Base-by-base conservation (phyloP, 2,888 invertebrate species). In the Pterobdella sp. region DNA sequence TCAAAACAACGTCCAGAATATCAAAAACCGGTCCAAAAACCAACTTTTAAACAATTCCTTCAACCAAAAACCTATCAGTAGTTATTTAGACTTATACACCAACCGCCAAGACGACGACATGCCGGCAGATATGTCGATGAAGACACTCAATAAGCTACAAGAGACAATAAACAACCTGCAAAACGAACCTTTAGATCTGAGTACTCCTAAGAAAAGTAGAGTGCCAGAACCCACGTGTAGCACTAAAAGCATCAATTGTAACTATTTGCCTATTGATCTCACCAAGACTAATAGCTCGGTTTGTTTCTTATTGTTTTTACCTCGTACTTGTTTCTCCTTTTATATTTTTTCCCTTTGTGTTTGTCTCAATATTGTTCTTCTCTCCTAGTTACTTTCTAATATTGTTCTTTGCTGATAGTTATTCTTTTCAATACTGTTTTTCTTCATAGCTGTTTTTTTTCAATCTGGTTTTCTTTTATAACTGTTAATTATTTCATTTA, bases 61-160 rank as follows among this genome's bases (percentile, higher is more conserved):
- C n/a, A n/a, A n/a, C n/a, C n/a, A n/a, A n/a, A n/a, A n/a, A n/a
- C n/a, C n/a, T n/a, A n/a, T n/a, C n/a, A n/a, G n/a, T n/a, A n/a
- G n/a, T n/a, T n/a, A n/a, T n/a, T n/a, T n/a, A n/a, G n/a, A n/a
- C n/a, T n/a, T n/a, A n/a, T n/a, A n/a, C n/a, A n/a, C n/a, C 63
- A 63, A 26, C 63, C n/a, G n/a, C 4, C n/a, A n/a, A 7, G 63
- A 63, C 4, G 63, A 63, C 32, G 65, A 65, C 35, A 2, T 7
- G 4, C 65, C 65, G 4, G 35, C 65, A 18, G 65, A 65, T n/a
- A 34, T 65, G 65, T n/a, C 65, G 7, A 29, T 65, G 65, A 3
- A 65, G n/a, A 65, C 65, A 4, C 32, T 65, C 29, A 65, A 65
- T 34, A 65, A 65, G 35, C 4, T 65, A 7, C 14, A 49, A 49